These are phyloP conservation scores for Aurelia sp. DNA, from an alignment of 30 jellyfish, hydroid and myxozoan species.

Conservation along the genomic window DNA sequence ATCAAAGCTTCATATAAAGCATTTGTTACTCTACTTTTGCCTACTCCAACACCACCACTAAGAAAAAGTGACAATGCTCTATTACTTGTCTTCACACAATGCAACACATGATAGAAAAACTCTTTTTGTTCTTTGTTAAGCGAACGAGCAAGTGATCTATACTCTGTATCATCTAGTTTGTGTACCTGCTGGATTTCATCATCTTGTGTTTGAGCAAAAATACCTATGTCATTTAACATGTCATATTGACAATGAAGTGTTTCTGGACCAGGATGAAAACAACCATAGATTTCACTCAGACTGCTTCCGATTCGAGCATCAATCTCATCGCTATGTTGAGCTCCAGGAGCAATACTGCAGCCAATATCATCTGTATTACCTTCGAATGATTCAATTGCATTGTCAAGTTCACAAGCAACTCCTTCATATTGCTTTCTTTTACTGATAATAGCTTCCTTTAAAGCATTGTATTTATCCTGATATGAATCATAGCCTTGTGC, in stretches of 20 bases:
- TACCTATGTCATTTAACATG: conserved; percentile 5
- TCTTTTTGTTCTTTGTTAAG: conserved; percentile 18
- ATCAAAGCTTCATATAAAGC: not conserved
- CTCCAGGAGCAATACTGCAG: conserved; percentile 22
- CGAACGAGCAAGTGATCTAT: not conserved
- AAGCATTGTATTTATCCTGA: not conserved
- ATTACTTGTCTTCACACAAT: not conserved
- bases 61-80: conserved; percentile 6
- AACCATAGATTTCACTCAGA: conserved; percentile 7
- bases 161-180: not conserved
- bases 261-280: conserved; percentile 21
- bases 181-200: no score
- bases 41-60: conserved; percentile 55
- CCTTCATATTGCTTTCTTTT: not conserved
- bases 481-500: conserved; percentile 5
- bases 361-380: not conserved
- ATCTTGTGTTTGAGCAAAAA: not conserved
- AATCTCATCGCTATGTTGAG: conserved; percentile 10
- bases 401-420: conserved; percentile 1
- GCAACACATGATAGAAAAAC: conserved; percentile 20
- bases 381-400: not conserved
- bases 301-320: not conserved
- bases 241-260: conserved; percentile 4
- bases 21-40: conserved; percentile 19
- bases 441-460: not conserved